Percentiles rank a stretch among this genome's conserved stretches.
Conservation (phyloP, 2,797 vertebrate species). For the Varecia variegata region DNA sequence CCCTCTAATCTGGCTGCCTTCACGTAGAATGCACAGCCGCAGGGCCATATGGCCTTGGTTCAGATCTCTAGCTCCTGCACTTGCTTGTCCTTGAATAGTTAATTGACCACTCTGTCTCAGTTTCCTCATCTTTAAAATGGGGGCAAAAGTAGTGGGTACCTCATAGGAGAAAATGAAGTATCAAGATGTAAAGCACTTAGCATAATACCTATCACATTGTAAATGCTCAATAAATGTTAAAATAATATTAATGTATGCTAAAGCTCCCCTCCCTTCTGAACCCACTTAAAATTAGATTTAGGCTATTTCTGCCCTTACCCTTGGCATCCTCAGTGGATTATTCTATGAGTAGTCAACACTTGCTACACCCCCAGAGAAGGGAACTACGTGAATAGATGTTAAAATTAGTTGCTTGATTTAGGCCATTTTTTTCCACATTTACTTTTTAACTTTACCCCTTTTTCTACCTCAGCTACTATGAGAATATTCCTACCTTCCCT, state of each 20-base stretch:
- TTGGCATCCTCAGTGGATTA: background rate
- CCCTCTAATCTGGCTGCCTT: background rate
- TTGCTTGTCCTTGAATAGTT: background rate
- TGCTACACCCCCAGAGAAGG: background rate
- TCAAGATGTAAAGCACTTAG: background rate
- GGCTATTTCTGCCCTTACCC: background rate
- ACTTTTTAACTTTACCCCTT: background rate
- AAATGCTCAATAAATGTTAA: slow-evolving; percentile 6
- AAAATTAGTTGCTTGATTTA: background rate
- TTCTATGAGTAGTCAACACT: background rate
- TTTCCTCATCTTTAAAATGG: background rate
- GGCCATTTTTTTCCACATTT: background rate
- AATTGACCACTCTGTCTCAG: background rate
- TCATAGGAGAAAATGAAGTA: background rate
- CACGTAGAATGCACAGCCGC: background rate
- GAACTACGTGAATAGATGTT: background rate
- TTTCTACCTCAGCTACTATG: background rate
- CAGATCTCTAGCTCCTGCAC: background rate
- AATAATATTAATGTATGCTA: background rate
- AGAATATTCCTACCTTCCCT: background rate
- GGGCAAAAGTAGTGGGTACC: background rate
- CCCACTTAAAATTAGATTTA: background rate
- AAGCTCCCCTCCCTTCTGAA: background rate
- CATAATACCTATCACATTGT: background rate
- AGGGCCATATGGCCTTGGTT: background rate